Percentiles rank a stretch among this genome's conserved stretches.
Evolutionary conservation across 2,797 vertebrate species (phyloP).

Genomic region (Tachyglossus aculeatus): DNA sequence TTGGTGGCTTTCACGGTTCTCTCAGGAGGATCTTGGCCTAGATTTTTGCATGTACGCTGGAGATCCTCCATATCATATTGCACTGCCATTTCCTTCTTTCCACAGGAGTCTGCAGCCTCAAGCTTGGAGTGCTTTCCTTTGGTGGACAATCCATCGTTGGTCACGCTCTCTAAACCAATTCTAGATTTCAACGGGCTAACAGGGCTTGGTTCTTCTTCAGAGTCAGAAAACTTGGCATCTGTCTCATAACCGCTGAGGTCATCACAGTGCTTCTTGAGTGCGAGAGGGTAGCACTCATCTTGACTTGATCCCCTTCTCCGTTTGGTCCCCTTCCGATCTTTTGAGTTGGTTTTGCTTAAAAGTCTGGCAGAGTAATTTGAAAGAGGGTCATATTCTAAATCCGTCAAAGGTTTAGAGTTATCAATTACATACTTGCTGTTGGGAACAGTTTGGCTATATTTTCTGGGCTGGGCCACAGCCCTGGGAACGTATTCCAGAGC

Average conservation of each 20-base stretch:
- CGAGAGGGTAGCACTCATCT: constrained; percentile 76
- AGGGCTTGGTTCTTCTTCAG: constrained; percentile 80
- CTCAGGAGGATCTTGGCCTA: constrained; percentile 29
- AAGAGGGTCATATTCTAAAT: constrained; percentile 96
- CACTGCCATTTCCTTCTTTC: constrained; percentile 60
- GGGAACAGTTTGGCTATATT: constrained; percentile 71
- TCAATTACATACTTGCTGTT: constrained; percentile 92
- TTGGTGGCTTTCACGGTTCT: constrained; percentile 60
- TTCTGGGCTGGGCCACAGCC: constrained; percentile 70
- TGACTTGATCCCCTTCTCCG: constrained; percentile 52
- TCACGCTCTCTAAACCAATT: constrained; percentile 42
- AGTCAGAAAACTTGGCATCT: constrained; percentile 83
- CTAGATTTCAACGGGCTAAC: constrained; percentile 69
- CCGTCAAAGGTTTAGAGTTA: constrained; percentile 87
- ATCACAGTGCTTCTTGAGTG: constrained; percentile 75
- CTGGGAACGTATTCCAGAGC: constrained; percentile 92
- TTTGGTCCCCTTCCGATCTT: constrained; percentile 66
- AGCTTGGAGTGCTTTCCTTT: constrained; percentile 55
- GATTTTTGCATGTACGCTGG: constrained; percentile 31
- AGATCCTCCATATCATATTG: constrained; percentile 63
- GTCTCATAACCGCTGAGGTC: constrained; percentile 40
- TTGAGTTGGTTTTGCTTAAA: constrained; percentile 68
- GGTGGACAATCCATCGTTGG: constrained; percentile 2
- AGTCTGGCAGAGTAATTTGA: constrained; percentile 92
- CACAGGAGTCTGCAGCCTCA: constrained; percentile 21